Evolutionary conservation across 1,140 invertebrate genomes (phyloP).

Genomic region (Drosophila azteca): DNA sequence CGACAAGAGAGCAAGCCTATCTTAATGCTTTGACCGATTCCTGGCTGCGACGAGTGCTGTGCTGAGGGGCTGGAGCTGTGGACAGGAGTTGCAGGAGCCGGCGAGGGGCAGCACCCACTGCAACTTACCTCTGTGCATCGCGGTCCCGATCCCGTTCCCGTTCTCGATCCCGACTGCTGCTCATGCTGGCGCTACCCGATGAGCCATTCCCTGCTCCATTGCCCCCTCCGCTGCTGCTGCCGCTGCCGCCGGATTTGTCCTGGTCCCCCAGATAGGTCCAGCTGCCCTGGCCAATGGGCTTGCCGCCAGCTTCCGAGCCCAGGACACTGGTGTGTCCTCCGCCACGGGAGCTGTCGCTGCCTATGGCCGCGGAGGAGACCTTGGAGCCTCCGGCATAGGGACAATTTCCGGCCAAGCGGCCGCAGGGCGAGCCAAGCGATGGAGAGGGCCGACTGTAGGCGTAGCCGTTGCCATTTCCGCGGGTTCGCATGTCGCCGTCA

Average conservation of each 20-base stretch:
- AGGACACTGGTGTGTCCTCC: conserved; percentile 61
- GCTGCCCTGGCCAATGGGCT: conserved; percentile 42
- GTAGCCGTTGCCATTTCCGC: conserved; percentile 24
- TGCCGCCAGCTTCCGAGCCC: conserved; percentile 28
- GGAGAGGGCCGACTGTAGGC: conserved; percentile 36
- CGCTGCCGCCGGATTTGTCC: conserved; percentile 43
- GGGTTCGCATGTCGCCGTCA: conserved; percentile 60
- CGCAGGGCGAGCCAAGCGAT: conserved; percentile 56
- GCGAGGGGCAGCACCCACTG: conserved; percentile 58
- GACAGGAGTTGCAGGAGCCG: conserved; percentile 1
- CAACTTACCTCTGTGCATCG: conserved; percentile 83
- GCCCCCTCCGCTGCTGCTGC: conserved; percentile 1
- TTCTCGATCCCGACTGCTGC: conserved; percentile 42
- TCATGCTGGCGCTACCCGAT: conserved; percentile 12
- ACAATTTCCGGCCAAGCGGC: conserved; percentile 61
- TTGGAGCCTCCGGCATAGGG: conserved; percentile 61
- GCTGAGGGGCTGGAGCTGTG: neutral
- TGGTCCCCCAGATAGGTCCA: conserved; percentile 79
- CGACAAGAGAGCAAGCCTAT: conserved; percentile 80
- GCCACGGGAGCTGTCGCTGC: conserved; percentile 60
- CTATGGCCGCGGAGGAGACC: conserved; percentile 71
- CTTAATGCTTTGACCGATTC: conserved; percentile 79
- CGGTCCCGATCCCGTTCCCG: conserved; percentile 54
- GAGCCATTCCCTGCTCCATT: conserved; percentile 1
- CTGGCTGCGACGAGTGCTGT: conserved; percentile 3